Conservation (phyloP, 2,113 vertebrate genomes). For the Neomonachus schauinslandi region DNA sequence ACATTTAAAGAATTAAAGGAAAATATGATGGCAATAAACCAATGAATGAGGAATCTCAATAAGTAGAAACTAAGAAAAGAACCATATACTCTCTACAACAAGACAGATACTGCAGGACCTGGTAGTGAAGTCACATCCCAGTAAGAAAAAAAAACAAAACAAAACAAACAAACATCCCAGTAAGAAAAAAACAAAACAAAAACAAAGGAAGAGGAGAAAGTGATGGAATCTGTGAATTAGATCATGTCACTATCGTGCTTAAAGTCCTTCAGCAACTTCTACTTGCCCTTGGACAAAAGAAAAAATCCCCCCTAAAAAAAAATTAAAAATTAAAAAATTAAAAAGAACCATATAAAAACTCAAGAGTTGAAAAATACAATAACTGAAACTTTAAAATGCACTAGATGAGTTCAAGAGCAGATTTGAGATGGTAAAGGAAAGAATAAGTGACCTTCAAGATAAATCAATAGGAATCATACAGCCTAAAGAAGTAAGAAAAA, state of each 20-base stretch:
- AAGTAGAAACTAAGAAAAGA: not conserved
- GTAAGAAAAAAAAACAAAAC: not conserved
- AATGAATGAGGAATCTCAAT: not conserved
- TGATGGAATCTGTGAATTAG: not conserved
- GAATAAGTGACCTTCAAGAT: not conserved
- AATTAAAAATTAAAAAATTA: not conserved
- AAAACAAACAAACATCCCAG: no score
- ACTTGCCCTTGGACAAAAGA: not conserved
- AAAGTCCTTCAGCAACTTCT: not conserved
- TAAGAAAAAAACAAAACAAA: not conserved
- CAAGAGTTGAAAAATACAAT: not conserved
- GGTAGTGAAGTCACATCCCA: not conserved
- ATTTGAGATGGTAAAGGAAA: not conserved
- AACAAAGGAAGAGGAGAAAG: not conserved
- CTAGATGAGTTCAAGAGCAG: not conserved
- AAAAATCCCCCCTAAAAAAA: not conserved
- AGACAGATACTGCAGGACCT: not conserved
- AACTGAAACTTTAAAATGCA: not conserved
- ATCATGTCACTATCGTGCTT: not conserved
- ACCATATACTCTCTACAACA: not conserved
- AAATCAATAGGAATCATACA: not conserved
- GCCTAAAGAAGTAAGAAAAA: not conserved
- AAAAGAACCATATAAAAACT: not conserved
- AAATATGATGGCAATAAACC: not conserved
- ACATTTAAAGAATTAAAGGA: not conserved